Base-by-base conservation (phyloP, 2,113 vertebrate species). In the Nanger granti region DNA sequence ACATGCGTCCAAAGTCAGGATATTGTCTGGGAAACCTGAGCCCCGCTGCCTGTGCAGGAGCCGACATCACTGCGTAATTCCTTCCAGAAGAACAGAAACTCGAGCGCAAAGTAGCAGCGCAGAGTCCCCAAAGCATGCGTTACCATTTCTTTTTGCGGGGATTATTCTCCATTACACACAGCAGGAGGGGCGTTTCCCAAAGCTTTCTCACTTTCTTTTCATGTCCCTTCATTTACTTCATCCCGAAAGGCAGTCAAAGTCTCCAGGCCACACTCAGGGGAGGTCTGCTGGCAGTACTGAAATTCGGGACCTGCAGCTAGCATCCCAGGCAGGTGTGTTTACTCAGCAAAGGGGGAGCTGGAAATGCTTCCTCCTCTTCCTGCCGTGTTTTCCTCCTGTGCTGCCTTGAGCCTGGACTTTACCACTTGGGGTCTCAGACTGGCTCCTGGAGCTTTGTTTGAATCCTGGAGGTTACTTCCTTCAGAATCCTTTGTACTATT, bases 21-120 rank as follows among this genome's bases (percentile, higher is more conserved):
- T 95, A 98, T 93, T 97, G 95, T 97, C 95, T 14, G 41, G 57
- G 97, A 98, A 99, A 98, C 73, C 18, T 95, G 93, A 98, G 91
- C 92, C 95, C 1, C 2, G 4, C 60, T 96, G 96, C 88, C 59
- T 91, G 93, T 1, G 83, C 92, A 85, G 97, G 91, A 93, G 82
- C 66, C 57, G 8, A 52, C 93, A 29, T 24, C 34, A 7, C 64
- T 69, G 22, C 34, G 0, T 91, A 98, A 98, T 97, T 88, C 86
- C 97, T 98, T 98, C 94, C 97, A 98, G 97, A 97, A 96, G 92
- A 97, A 94, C 9, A 89, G 85, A 98, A 97, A 86, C 24, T 10
- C 64, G 93, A 55, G 54, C 97, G 22, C 57, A 28, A 54, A 89
- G 95, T 98, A 80, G 66, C 82, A 69, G 15, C 24, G 7, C n/a